Base-by-base conservation (phyloP, 2,888 invertebrate species). In the Aelia acuminata region DNA sequence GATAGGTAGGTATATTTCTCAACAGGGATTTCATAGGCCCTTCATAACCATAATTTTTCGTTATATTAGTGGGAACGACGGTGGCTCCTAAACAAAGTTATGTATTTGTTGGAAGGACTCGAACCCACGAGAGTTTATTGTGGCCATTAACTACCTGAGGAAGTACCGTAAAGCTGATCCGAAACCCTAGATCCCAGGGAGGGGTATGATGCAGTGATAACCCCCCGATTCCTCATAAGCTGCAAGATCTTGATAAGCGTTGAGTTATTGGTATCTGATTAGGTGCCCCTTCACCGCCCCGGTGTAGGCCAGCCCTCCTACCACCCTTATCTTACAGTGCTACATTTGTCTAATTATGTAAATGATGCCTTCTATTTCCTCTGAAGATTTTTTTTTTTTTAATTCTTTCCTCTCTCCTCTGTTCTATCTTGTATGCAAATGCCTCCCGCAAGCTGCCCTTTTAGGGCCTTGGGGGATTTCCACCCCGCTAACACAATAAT, bases 241-340 rank as follows among this genome's bases (percentile, higher is more conserved):
- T n/a, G 43, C 8, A n/a, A 47, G 80, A 80, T 80, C 80, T 80
- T 80, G 80, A 80, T 80, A 80, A n/a, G 35, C n/a, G 43, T n/a
- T 80, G 80, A 80, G 80, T 80, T 80, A 80, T 80, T 80, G 80
- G 80, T 47, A 80, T 80, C 80, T 80, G 80, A 80, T 80, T 47
- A 43, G n/a, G 10, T 80, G 43, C 80, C 43, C 80, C 80, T 80
- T 80, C 80, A n/a, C 80, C 39, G 80, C n/a, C 43, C 75, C 22
- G 22, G 11, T 80, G n/a, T 43, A 80, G 80, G 43, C 80, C 39
- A 80, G 11, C 80, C 80, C 22, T 43, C 43, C n/a, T n/a, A n/a
- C n/a, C 80, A 0, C 8, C 43, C 43, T n/a, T 47, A 47, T 80
- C 80, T 80, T n/a, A 4, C 47, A n/a, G 80, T 43, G n/a, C 80